Evolutionary conservation across 2,888 invertebrate genomes (phyloP).

Genomic region (Parnassius apollo): DNA sequence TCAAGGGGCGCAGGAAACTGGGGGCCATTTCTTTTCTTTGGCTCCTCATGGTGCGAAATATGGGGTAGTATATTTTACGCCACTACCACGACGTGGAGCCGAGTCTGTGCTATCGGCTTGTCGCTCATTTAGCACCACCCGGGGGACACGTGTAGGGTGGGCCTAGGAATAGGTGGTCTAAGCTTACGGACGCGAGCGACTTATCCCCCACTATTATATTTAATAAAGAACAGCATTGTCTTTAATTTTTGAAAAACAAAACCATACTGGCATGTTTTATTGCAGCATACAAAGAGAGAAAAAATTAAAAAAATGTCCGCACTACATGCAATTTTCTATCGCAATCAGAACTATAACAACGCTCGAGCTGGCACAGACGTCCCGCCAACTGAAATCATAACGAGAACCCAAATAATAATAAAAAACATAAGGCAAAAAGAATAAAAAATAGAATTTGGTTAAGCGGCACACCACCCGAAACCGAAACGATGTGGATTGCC

Average conservation of each 20-base stretch:
- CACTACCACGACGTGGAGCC: too few relatives aligned
- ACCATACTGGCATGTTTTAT: conserved; percentile 27
- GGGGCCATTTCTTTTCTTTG: too few relatives aligned
- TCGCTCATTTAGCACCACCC: too few relatives aligned
- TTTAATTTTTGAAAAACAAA: conserved; percentile 25
- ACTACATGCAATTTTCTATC: conserved; percentile 46
- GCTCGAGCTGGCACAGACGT: conserved; percentile 43
- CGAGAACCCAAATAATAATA: conserved; percentile 63
- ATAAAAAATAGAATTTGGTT: conserved; percentile 59
- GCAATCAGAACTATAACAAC: conserved; percentile 41
- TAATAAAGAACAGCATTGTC: conserved; percentile 19
- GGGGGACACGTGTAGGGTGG: too few relatives aligned
- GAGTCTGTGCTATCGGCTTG: too few relatives aligned
- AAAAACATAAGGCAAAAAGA: conserved; percentile 45
- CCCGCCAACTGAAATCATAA: conserved; percentile 43
- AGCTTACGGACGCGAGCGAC: too few relatives aligned
- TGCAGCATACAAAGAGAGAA: conserved; percentile 24
- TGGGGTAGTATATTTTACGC: too few relatives aligned
- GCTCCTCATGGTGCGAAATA: too few relatives aligned
- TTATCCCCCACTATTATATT: too few relatives aligned
- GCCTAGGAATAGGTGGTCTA: too few relatives aligned
- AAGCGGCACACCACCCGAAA: conserved; percentile 70
- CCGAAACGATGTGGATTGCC: conserved; percentile 72
- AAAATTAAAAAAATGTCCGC: conserved; percentile 27
- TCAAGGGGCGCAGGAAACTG: too few relatives aligned